Evolutionary conservation across 2,113 vertebrate species (phyloP).

Genomic region (Plotosus lineatus): DNA sequence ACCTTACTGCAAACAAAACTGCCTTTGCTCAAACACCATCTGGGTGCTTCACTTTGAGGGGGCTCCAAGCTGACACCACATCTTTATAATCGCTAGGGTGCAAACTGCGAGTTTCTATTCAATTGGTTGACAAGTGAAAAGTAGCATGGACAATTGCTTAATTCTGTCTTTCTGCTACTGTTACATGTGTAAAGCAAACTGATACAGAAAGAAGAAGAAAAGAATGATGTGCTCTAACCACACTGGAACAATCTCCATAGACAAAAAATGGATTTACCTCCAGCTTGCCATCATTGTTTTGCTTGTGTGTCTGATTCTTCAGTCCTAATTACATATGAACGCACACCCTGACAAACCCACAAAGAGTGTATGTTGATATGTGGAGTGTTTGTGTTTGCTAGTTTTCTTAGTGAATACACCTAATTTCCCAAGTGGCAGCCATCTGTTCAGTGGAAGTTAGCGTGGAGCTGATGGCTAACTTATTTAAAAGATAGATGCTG

Average conservation of each 20-base stretch:
- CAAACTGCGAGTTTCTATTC: background rate
- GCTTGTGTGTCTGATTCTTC: background rate
- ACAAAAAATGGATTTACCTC: background rate
- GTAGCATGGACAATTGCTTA: background rate
- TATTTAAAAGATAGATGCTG: background rate
- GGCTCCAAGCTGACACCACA: background rate
- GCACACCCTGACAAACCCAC: background rate
- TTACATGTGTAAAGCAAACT: background rate
- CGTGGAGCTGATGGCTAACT: background rate
- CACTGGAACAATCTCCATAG: background rate
- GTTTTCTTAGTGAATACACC: slow-evolving; percentile 23
- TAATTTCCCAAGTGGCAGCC: slow-evolving; percentile 32
- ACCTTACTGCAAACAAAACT: too few species aligned
- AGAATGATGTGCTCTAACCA: background rate
- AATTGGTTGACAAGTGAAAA: background rate
- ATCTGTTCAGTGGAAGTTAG: slow-evolving; percentile 51
- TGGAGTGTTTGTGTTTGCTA: slow-evolving; percentile 2
- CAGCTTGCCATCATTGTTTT: too few species aligned
- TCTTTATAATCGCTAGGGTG: background rate
- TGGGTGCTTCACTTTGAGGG: background rate
- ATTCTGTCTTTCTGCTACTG: background rate
- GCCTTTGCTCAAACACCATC: background rate
- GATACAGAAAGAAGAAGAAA: too few species aligned
- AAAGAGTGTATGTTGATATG: slow-evolving; percentile 3
- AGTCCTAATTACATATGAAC: background rate